phyloP scores from a whole-genome alignment of 2,888 invertebrate species.

The Blera fallax region DNA sequence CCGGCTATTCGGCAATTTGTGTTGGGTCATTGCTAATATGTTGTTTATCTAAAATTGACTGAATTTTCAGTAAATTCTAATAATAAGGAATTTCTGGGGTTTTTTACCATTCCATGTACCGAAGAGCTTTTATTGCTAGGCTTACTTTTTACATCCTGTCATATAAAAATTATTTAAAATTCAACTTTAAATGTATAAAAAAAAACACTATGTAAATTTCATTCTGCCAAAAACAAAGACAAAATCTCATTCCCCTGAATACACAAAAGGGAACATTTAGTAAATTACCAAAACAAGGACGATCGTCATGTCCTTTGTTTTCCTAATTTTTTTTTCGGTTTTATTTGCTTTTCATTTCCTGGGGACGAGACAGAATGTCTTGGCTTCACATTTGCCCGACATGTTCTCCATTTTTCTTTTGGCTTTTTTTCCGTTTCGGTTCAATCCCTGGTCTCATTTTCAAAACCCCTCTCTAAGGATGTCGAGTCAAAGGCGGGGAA shows the following conservation, averaged over 20 bases:
- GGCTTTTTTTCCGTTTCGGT: neutral
- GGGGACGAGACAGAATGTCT: constrained; percentile 40
- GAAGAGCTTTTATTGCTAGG: neutral
- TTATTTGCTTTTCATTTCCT: constrained; percentile 58
- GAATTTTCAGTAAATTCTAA: too few relatives aligned
- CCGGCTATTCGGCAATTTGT: too few relatives aligned
- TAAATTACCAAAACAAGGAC: constrained; percentile 44
- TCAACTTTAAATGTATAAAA: neutral
- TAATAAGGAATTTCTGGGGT: too few relatives aligned
- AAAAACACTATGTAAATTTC: neutral
- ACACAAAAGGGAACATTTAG: constrained; percentile 39
- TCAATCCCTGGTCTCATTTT: neutral
- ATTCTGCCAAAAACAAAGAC: neutral
- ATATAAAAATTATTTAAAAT: neutral
- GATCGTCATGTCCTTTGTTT: constrained; percentile 39
- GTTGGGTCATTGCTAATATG: too few relatives aligned
- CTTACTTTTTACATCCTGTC: neutral
- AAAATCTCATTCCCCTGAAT: neutral
- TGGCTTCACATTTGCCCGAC: constrained; percentile 1
- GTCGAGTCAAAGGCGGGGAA: constrained; percentile 33
- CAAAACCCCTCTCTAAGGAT: constrained; percentile 30
- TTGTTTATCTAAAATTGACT: too few relatives aligned
- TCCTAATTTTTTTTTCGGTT: neutral
- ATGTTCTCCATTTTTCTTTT: constrained; percentile 10
- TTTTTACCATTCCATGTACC: neutral